Evolutionary conservation across 1,140 invertebrate genomes (phyloP), one percentile per base, ranked within the genome.

Genomic region (Drosophila santomea): DNA sequence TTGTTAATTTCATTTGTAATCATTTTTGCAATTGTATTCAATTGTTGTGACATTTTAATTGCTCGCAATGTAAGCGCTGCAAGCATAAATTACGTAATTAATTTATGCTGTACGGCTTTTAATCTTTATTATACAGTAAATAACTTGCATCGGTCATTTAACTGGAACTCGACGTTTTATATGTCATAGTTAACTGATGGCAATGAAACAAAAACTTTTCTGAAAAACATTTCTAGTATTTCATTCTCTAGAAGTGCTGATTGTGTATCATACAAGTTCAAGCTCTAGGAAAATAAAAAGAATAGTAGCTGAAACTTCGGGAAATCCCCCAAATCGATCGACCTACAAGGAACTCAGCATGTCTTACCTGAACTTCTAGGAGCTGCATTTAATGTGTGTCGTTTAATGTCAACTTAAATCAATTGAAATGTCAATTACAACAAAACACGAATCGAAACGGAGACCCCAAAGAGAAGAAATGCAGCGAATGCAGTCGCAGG

Each of bases 351-450:
- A 54, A 69, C 38, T 54, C 36, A 15, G 32, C 47, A 54, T 69
- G 38, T 44, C 20, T 36, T 55, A 55, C 66, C 66, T 67, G 38
- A 15, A 56, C 52, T 51, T 47, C 39, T 39, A 44, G 35, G 48
- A 54, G 57, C 51, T 78, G 74, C 43, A 69, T 74, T 69, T 75
- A 71, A 57, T 79, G 52, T 79, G 62, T 75, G 71, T 58, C 77
- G 58, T 64, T 80, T 80, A 80, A 85, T 84, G 80, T 85, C 80
- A 84, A 85, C 80, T 84, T 77, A 84, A 84, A 84, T 84, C 80
- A 84, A 84, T 84, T 84, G 80, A 85, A 84, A 80, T 83, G 76
- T 77, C 80, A 84, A 80, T 85, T 80, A 84, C 81, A 80, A 68
- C 59, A 77, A 85, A 80, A 85, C 80, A 83, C 71, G 58, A 76